These are phyloP conservation scores for Trisateles emortualis DNA, from an alignment of 2,888 invertebrate species.

Conservation along the genomic window DNA sequence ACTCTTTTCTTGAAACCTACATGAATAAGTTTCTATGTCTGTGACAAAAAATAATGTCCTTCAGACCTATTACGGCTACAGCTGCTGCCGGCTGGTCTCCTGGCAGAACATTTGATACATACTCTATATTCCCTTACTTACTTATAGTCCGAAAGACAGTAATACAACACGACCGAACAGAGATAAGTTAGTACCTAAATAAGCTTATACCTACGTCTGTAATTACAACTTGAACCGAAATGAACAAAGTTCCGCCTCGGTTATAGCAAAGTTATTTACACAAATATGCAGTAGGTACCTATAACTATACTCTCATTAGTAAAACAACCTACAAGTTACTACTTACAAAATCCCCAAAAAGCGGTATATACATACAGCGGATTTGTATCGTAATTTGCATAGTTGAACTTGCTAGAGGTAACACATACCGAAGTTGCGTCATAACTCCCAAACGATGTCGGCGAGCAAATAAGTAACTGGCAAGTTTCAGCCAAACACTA, in stretches of 20 bases:
- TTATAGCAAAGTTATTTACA: neutral
- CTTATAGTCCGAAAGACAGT: too few relatives aligned
- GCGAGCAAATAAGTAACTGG: constrained; percentile 76
- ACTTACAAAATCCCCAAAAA: constrained; percentile 43
- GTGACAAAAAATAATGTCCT: too few relatives aligned
- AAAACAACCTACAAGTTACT: constrained; percentile 21
- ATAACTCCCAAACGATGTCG: constrained; percentile 73
- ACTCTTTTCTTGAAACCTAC: too few relatives aligned
- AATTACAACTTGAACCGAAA: neutral
- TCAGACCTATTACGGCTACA: too few relatives aligned
- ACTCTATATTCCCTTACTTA: too few relatives aligned
- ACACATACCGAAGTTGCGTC: constrained; percentile 63
- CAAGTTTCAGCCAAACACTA: constrained; percentile 77
- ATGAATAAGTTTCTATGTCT: too few relatives aligned
- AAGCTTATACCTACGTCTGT: neutral
- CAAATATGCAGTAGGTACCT: neutral
- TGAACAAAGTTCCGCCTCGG: neutral
- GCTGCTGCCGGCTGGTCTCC: too few relatives aligned
- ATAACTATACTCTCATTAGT: constrained; percentile 21
- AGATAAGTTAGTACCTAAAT: neutral
- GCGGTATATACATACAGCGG: constrained; percentile 55
- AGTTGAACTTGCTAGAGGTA: constrained; percentile 63
- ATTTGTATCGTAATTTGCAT: constrained; percentile 74
- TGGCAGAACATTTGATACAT: too few relatives aligned
- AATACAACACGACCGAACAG: too few relatives aligned